Evolutionary conservation across 2,888 invertebrate species (phyloP), one percentile per base, ranked within the genome.

Genomic region (Heliconius hortense): DNA sequence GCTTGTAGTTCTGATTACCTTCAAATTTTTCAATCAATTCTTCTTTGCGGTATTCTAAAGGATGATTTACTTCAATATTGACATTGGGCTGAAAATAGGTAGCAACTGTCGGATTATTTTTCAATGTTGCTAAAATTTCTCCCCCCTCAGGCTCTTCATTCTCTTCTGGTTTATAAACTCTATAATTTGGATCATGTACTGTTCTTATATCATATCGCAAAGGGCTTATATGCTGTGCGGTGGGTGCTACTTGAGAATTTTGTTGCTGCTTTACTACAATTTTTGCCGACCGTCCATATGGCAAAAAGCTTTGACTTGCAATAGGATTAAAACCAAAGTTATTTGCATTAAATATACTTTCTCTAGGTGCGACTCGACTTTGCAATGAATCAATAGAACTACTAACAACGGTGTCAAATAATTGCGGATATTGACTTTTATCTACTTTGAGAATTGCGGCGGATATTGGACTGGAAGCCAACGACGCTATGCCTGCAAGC

Each of bases 321-420:
- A 93, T 90, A 53, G 94, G 94, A 83, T 91, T 89, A 81, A 93
- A 94, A 79, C 94, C 94, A 82, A 94, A 94, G 82, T 85, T 85
- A 83, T 90, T 88, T 75, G 94, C 89, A 80, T 92, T 89, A 86
- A 94, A 94, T 80, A 85, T 83, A 78, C 85, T 90, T 82, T 91
- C 90, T 81, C 82, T 88, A 66, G 94, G 92, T 75, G 91, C 90
- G 83, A 90, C 79, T 81, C 89, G 89, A 70, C 87, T 86, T 85
- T 91, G 91, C 80, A 94, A 84, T 10, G 90, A 90, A 87, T 94
- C 92, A 80, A 92, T 90, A 71, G 93, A 93, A 88, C 94, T 94
- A 89, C 93, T 93, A 84, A 92, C 92, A 82, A 92, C 81, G 75
- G 92, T 90, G 80, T 94, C 92, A 81, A 93, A 94, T 68, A 92